These are phyloP conservation scores for Mus spretus DNA, from an alignment of 2,797 vertebrate genomes.

Conservation along the genomic window DNA sequence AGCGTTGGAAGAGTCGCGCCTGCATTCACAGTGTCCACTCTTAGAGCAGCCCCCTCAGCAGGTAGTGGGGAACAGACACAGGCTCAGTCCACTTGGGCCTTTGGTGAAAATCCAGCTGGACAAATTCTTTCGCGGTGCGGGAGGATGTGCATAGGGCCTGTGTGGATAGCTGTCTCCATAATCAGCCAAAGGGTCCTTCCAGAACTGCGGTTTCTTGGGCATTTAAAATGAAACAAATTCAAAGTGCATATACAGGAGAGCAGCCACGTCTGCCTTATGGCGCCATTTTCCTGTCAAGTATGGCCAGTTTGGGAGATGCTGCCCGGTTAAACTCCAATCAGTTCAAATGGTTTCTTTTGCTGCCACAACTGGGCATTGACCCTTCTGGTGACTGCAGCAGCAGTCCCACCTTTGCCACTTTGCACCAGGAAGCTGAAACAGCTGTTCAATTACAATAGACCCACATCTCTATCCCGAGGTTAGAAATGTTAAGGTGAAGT, in stretches of 20 bases:
- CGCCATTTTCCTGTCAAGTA: not conserved
- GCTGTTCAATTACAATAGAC: not conserved
- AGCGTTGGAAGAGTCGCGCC: not conserved
- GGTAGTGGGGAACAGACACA: not conserved
- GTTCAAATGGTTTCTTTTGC: not conserved
- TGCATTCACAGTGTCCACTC: accelerated
- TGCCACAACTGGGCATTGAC: not conserved
- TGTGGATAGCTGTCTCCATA: not conserved
- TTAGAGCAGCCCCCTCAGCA: accelerated
- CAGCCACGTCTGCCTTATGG: not conserved
- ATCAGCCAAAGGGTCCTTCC: accelerated
- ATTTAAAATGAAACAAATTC: constrained; percentile 36
- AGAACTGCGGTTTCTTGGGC: not conserved
- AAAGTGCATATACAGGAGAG: not conserved
- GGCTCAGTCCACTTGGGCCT: not conserved
- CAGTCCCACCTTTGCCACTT: not conserved
- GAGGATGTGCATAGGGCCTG: not conserved
- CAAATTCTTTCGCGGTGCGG: accelerated
- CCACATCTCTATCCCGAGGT: not conserved
- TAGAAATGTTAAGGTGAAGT: not conserved
- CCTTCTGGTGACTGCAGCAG: not conserved
- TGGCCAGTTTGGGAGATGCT: not conserved
- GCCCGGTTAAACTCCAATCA: not conserved
- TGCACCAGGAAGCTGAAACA: not conserved
- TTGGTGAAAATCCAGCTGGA: not conserved